Evolutionary conservation across 2,888 invertebrate genomes (phyloP).

Genomic region (Sesia bembeciformis): DNA sequence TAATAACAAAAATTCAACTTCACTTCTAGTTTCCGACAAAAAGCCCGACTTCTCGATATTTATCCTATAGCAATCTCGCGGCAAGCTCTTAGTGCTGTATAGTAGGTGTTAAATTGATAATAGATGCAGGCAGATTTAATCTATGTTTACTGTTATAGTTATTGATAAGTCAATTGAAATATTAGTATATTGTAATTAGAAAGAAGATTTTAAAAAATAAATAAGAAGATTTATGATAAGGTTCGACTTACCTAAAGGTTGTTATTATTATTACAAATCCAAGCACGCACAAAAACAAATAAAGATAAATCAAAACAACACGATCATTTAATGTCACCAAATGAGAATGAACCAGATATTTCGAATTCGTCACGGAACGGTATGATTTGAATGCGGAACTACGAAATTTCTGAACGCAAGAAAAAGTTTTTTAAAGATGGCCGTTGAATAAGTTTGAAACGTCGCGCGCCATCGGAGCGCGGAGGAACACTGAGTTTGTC

Average conservation of each 20-base stretch:
- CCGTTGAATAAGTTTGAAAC: constrained; percentile 12
- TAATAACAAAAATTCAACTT: no score
- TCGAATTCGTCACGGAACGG: neutral
- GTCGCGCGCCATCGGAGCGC: constrained; percentile 44
- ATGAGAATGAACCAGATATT: neutral
- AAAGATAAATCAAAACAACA: neutral
- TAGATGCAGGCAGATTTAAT: no score
- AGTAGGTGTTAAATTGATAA: no score
- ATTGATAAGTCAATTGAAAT: no score
- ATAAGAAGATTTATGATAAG: no score
- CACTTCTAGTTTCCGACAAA: no score
- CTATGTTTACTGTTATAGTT: no score
- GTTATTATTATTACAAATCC: neutral
- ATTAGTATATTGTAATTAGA: no score
- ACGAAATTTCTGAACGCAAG: neutral
- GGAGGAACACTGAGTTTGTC: constrained; percentile 33
- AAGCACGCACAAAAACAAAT: neutral
- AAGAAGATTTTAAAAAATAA: no score
- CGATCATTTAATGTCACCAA: neutral
- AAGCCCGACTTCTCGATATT: no score
- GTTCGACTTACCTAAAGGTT: neutral
- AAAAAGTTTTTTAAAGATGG: neutral
- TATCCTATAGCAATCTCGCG: no score
- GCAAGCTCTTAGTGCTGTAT: no score
- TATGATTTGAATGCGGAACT: neutral